Evolutionary conservation across 2,888 invertebrate genomes (phyloP).

Genomic region (Pollenia amentaria): DNA sequence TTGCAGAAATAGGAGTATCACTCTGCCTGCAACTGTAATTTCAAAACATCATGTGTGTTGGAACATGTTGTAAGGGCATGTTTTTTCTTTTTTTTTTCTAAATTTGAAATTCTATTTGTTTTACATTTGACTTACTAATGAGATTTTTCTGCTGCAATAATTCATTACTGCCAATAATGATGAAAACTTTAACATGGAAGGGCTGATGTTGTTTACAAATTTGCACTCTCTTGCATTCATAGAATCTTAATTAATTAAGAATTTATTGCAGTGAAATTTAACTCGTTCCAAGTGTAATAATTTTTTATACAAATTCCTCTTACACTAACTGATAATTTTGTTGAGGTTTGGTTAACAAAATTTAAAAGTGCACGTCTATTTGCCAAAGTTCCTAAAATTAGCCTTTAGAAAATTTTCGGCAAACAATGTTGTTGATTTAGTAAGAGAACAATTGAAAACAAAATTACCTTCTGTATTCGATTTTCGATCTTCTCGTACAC

Average conservation of each 20-base stretch:
- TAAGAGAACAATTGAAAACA: too few relatives aligned
- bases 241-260: conserved; percentile 47
- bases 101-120: conserved; percentile 59
- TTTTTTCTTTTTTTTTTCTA: not conserved
- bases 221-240: not conserved
- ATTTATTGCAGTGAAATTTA: conserved; percentile 40
- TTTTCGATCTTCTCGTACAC: too few relatives aligned
- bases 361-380: conserved; percentile 1
- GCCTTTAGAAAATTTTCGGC: not conserved
- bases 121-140: conserved; percentile 60
- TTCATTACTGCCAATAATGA: conserved; percentile 33
- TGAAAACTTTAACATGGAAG: not conserved
- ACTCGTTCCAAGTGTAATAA: not conserved
- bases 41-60: conserved; percentile 10
- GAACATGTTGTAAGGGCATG: conserved; percentile 28
- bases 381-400: not conserved
- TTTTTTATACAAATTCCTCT: not conserved
- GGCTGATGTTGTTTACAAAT: conserved; percentile 24
- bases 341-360: not conserved
- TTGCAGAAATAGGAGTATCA: not conserved
- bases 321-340: conserved; percentile 6
- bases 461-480: too few relatives aligned
- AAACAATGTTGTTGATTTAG: not conserved
- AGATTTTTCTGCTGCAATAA: conserved; percentile 46
- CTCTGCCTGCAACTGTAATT: conserved; percentile 11